Evolutionary conservation across 2,113 vertebrate genomes (phyloP), one percentile per base, ranked within the genome.

Genomic region (Nematolebias whitei): DNA sequence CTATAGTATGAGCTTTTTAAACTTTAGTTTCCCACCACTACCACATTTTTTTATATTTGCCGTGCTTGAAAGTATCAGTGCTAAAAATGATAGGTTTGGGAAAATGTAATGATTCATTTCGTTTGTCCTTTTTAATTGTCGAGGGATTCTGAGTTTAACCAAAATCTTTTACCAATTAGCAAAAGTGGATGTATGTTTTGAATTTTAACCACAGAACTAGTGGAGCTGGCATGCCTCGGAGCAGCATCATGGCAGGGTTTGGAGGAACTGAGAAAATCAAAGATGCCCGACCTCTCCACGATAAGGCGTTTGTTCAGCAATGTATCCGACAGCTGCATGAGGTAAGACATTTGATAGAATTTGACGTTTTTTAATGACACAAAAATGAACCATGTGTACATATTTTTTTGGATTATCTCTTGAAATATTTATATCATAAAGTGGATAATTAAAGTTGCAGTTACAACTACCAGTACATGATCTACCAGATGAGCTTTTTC

Each of bases 301-400:
- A 99, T 86, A 99, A 99, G 82, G 47, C 94, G 0, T 99, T 90
- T 69, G 93, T 98, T 84, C 96, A 98, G 53, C 96, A 98, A 9
- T 98, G 95, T 78, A 96, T 98, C 77, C 94, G 94, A 52, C 95
- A 96, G 66, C 94, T 99, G 63, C 95, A 91, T 78, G 97, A 99
- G 93, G 98, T 99, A 69, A 41, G 13, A 55, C 32, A 52, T 20
- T 32, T n/a, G 10, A 32, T 35, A 12, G 24, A 32, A 16, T 53
- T 18, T 9, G 32, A 2, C 9, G n/a, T n/a, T n/a, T n/a, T n/a
- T n/a, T n/a, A n/a, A n/a, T n/a, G n/a, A n/a, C n/a, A n/a, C n/a
- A n/a, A n/a, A n/a, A n/a, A n/a, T n/a, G n/a, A n/a, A 7, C 26
- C 26, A 29, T 29, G 26, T 29, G 26, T 29, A 7, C 26, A 29